These are phyloP conservation scores for Stenoptilia bipunctidactyla DNA, from an alignment of 2,888 invertebrate genomes.

Conservation along the genomic window DNA sequence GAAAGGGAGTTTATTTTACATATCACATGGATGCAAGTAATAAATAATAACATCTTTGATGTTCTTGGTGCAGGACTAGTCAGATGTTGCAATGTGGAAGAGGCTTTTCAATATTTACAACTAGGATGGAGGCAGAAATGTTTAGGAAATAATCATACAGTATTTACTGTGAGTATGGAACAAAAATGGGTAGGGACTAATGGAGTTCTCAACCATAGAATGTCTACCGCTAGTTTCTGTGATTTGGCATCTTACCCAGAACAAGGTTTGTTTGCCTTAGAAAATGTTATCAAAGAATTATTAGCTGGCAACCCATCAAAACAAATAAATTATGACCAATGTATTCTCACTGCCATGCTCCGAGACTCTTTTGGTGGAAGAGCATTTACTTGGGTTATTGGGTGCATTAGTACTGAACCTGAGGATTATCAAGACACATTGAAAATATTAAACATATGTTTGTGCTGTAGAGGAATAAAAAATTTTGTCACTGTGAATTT, in stretches of 20 bases:
- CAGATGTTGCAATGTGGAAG: conserved; percentile 75
- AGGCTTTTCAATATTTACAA: conserved; percentile 79
- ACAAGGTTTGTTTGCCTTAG: conserved; percentile 75
- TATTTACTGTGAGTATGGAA: conserved; percentile 80
- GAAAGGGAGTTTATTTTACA: conserved; percentile 76
- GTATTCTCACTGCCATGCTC: conserved; percentile 76
- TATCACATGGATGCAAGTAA: conserved; percentile 81
- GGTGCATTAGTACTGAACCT: conserved; percentile 79
- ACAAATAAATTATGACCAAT: conserved; percentile 73
- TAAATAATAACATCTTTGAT: conserved; percentile 74
- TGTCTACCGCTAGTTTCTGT: conserved; percentile 82
- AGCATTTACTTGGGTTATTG: conserved; percentile 79
- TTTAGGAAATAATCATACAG: conserved; percentile 73
- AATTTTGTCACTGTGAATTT: conserved; percentile 81
- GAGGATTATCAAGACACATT: conserved; percentile 77
- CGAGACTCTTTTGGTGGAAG: conserved; percentile 83
- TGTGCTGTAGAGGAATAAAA: conserved; percentile 76
- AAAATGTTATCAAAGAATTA: conserved; percentile 73
- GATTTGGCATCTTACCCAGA: conserved; percentile 75
- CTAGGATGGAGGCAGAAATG: conserved; percentile 73
- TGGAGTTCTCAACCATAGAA: conserved; percentile 76
- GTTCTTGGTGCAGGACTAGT: conserved; percentile 69
- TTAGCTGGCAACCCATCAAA: conserved; percentile 67
- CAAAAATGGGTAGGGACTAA: conserved; percentile 80
- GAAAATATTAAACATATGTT: conserved; percentile 76